These are phyloP conservation scores for Dermatemys mawii DNA, from an alignment of 2,113 vertebrate species.

Conservation along the genomic window DNA sequence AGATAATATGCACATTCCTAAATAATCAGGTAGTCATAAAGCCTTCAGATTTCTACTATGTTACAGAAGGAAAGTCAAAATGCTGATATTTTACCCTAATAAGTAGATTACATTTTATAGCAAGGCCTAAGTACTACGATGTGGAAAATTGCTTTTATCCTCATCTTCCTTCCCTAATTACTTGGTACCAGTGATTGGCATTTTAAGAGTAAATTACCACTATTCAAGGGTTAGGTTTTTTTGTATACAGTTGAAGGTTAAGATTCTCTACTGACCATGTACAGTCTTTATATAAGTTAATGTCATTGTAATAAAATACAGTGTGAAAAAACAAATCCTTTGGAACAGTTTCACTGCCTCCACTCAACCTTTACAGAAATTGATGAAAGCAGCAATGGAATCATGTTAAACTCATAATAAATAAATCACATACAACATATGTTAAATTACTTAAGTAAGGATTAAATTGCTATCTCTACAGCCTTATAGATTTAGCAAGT, in stretches of 20 bases:
- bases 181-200: constrained; percentile 46
- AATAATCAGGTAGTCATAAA: neutral
- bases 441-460: constrained; percentile 76
- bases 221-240: constrained; percentile 9
- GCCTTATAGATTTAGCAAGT: constrained; percentile 73
- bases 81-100: neutral
- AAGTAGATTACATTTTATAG: too few relatives aligned
- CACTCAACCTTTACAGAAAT: constrained; percentile 62
- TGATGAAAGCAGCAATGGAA: constrained; percentile 76
- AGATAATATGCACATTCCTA: neutral
- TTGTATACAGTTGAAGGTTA: neutral
- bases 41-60: neutral
- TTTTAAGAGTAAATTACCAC: constrained; percentile 45
- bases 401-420: constrained; percentile 80
- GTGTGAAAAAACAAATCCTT: constrained; percentile 52
- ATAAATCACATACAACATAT: constrained; percentile 80
- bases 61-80: neutral
- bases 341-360: constrained; percentile 68
- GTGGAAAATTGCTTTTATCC: constrained; percentile 3
- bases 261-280: constrained; percentile 42
- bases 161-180: constrained; percentile 5
- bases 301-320: constrained; percentile 55
- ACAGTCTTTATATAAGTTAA: constrained; percentile 65
- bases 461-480: constrained; percentile 74
- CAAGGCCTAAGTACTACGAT: constrained; percentile 33